Evolutionary conservation across 2,797 vertebrate species (phyloP).

Genomic region (Xenentodon cancila): DNA sequence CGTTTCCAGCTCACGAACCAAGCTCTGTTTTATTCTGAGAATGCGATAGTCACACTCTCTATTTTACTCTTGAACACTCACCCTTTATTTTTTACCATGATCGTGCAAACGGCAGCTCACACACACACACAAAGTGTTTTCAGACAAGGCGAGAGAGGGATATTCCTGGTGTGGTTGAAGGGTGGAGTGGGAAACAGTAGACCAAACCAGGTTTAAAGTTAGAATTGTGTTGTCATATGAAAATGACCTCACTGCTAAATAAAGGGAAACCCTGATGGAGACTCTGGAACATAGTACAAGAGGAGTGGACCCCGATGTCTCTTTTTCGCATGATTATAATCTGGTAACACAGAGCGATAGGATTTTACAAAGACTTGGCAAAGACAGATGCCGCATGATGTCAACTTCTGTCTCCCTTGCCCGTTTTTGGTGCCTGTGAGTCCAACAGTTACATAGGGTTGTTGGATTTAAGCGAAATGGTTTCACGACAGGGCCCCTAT

Average conservation of each 20-base stretch:
- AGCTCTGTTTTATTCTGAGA: slow-evolving; percentile 73
- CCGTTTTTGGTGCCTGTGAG: slow-evolving; percentile 43
- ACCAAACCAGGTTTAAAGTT: slow-evolving; percentile 78
- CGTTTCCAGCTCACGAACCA: slow-evolving; percentile 65
- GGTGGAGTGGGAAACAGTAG: slow-evolving; percentile 73
- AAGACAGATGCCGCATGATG: slow-evolving; percentile 46
- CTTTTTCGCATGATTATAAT: slow-evolving; percentile 64
- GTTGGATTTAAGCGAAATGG: slow-evolving; percentile 30
- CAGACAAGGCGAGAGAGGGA: slow-evolving; percentile 64
- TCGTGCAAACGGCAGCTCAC: slow-evolving; percentile 26
- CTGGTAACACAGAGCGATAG: slow-evolving; percentile 52
- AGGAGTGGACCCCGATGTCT: slow-evolving; percentile 50
- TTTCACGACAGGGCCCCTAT: slow-evolving; percentile 37
- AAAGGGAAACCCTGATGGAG: slow-evolving; percentile 71
- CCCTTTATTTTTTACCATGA: slow-evolving; percentile 46
- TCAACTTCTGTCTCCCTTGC: slow-evolving; percentile 39
- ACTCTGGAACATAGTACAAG: slow-evolving; percentile 56
- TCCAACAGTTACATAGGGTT: slow-evolving; percentile 36
- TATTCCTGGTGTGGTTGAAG: slow-evolving; percentile 76
- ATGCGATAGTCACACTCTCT: slow-evolving; percentile 64
- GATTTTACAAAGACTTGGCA: slow-evolving; percentile 54
- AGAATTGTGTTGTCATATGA: slow-evolving; percentile 75
- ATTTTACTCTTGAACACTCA: slow-evolving; percentile 59
- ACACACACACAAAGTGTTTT: slow-evolving; percentile 46
- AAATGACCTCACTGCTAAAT: slow-evolving; percentile 77